Evolutionary conservation across 2,113 vertebrate species (phyloP).

Genomic region (Microcebus murinus): DNA sequence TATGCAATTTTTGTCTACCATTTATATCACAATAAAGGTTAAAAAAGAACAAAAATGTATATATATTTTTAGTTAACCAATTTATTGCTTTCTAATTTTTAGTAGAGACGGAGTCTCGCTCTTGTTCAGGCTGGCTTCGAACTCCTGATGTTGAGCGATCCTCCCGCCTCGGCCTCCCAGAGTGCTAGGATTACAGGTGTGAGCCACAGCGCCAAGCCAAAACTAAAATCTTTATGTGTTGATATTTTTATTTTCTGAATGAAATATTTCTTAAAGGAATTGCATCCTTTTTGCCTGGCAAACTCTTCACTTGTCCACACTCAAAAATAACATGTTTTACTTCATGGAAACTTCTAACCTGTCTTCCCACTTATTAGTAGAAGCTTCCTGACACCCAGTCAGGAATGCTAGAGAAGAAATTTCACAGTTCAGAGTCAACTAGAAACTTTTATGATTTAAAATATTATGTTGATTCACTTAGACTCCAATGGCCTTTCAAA

Average conservation of each 20-base stretch:
- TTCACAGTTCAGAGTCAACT: neutral
- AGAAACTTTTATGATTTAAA: conserved; percentile 29
- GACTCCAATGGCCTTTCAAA: neutral
- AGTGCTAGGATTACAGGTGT: too few relatives aligned
- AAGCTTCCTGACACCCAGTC: neutral
- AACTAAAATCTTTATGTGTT: neutral
- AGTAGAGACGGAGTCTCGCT: too few relatives aligned
- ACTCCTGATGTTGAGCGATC: too few relatives aligned
- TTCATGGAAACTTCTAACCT: neutral
- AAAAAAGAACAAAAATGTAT: too few relatives aligned
- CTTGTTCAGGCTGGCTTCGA: too few relatives aligned
- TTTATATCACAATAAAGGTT: too few relatives aligned
- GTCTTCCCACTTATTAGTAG: neutral
- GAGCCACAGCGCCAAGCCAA: too few relatives aligned
- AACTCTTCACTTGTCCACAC: neutral
- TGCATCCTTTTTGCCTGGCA: neutral
- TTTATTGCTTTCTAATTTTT: too few relatives aligned
- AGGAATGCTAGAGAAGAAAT: conserved; percentile 13
- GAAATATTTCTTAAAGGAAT: neutral
- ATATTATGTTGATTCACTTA: neutral
- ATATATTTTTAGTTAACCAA: too few relatives aligned
- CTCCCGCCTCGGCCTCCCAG: too few relatives aligned
- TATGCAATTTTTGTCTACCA: too few relatives aligned
- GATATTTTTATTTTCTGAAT: conserved; percentile 5
- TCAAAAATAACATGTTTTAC: conserved; percentile 19